A percentile compares a stretch with the other conserved stretches of the same genome.
These are phyloP conservation scores for Lathamus discolor DNA, from an alignment of 2,113 vertebrate species.

Conservation along the genomic window DNA sequence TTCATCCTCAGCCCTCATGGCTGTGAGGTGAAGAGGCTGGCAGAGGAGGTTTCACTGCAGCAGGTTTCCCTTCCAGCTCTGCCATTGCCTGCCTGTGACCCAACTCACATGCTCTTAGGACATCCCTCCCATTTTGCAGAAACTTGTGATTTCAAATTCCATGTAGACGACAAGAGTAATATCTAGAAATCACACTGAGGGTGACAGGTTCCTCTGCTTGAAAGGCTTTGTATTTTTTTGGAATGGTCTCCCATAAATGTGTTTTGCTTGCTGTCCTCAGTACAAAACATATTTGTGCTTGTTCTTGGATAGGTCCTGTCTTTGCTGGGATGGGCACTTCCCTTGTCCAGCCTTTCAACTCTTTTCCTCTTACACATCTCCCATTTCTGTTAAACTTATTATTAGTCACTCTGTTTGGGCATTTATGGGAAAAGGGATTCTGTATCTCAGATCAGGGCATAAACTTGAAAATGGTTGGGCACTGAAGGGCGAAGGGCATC, in stretches of 20 bases:
- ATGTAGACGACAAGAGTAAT: not conserved
- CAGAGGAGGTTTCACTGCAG: not conserved
- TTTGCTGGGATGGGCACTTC: not conserved
- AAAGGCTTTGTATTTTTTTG: not conserved
- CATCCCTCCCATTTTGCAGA: not conserved
- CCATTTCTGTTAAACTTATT: conserved; percentile 8
- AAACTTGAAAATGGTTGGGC: not conserved
- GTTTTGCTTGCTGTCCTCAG: not conserved
- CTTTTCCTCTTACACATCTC: not conserved
- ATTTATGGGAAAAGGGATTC: not conserved
- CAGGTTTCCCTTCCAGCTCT: not conserved
- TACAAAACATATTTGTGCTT: not conserved
- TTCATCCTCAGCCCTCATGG: accelerated
- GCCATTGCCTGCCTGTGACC: not conserved
- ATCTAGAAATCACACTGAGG: not conserved
- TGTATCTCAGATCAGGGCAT: not conserved
- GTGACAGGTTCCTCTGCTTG: not conserved
- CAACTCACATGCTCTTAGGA: not conserved
- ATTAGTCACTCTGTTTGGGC: not conserved
- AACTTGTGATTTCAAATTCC: not conserved
- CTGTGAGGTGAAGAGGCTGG: not conserved
- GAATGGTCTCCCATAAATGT: not conserved
- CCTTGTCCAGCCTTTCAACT: not conserved
- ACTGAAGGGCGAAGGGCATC: conserved; percentile 17
- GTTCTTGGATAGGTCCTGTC: not conserved